A percentile compares a stretch with the other conserved stretches of the same genome.
Conservation (phyloP, 2,113 vertebrate species). For the Phainopepla nitens region DNA sequence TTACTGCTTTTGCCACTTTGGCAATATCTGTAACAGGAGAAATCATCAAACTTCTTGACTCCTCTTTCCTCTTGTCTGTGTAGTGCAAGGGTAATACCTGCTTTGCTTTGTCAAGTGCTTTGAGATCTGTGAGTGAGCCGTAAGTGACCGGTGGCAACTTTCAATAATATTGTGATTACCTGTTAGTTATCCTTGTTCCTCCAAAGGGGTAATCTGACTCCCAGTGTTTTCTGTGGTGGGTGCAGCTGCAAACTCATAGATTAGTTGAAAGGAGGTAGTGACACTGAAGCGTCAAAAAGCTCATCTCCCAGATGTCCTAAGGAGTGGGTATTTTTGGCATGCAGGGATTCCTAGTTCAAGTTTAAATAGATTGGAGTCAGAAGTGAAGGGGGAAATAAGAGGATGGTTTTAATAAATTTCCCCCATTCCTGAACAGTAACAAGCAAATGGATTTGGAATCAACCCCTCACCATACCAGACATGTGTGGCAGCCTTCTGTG, state of each 20-base stretch:
- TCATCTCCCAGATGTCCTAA: accelerated
- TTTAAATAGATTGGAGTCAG: background rate
- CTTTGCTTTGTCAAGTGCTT: background rate
- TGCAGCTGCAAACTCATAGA: background rate
- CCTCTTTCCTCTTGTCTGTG: background rate
- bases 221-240: background rate
- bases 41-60: background rate
- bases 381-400: background rate
- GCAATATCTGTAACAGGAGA: background rate
- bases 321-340: background rate
- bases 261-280: background rate
- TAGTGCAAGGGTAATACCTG: background rate
- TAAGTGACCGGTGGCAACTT: background rate
- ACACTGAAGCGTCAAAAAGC: background rate
- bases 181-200: background rate
- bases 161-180: background rate
- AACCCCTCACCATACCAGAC: accelerated
- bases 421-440: background rate
- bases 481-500: accelerated
- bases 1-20: background rate
- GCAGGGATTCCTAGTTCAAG: background rate
- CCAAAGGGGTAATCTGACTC: background rate
- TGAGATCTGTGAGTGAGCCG: background rate
- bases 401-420: background rate
- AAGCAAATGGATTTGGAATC: background rate